phyloP scores from a whole-genome alignment of 2,888 invertebrate species.

The Byasa hedistus region DNA sequence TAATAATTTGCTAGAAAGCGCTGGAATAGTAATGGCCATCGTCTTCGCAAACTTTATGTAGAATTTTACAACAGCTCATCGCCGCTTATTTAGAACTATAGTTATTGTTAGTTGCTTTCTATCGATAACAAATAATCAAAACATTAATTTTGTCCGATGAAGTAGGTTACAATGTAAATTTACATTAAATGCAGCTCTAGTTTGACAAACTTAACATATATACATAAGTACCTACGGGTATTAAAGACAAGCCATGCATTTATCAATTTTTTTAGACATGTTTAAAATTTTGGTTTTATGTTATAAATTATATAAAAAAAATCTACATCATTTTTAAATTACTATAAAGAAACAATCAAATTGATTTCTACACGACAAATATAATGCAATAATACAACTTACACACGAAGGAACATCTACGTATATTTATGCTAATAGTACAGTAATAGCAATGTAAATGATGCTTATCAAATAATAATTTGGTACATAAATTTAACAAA shows the following conservation, averaged over 20 bases:
- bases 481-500: background rate
- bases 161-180: background rate
- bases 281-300: background rate
- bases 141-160: background rate
- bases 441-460: background rate
- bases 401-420: conserved; percentile 5
- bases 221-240: background rate
- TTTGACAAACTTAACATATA: background rate
- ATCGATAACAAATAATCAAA: background rate
- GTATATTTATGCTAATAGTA: background rate
- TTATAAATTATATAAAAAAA: background rate
- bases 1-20: conserved; percentile 25
- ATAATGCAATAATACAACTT: background rate
- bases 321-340: background rate
- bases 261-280: background rate
- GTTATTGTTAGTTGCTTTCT: background rate
- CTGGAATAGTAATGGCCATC: conserved; percentile 26
- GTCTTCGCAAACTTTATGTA: conserved; percentile 35
- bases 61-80: background rate
- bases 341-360: too few relatives aligned
- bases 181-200: conserved; percentile 9
- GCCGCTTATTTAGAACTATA: background rate
- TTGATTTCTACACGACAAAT: background rate
- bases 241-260: background rate
- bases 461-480: background rate